Evolutionary conservation across 2,797 vertebrate genomes (phyloP), one percentile per base, ranked within the genome.

Genomic region (Gallirallus australis): DNA sequence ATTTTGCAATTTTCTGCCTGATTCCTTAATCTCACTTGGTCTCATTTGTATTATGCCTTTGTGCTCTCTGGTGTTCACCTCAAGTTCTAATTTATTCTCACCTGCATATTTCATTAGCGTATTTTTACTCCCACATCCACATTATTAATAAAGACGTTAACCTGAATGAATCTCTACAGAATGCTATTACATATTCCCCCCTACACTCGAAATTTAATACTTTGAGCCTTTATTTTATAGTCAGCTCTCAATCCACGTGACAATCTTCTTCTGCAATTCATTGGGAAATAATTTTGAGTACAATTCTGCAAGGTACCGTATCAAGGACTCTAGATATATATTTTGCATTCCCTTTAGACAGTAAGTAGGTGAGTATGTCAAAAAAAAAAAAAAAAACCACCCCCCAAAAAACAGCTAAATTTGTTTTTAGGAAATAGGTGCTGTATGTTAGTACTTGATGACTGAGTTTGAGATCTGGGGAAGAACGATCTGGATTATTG

Each of bases 111-210:
- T 97, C 94, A 94, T 97, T 97, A 96, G 88, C 1, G 5, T 95
- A 92, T 89, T 97, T 96, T 97, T 95, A 93, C 87, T 96, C 78
- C 87, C 65, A 92, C 73, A 75, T 73, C 79, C 71, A 3, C 61
- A 68, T 94, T 96, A 96, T 93, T 97, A 96, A 97, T 96, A 95
- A 95, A 97, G 93, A 97, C 3, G 2, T 95, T 97, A 92, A 96
- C 94, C 66, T 78, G 89, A 92, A 95, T 84, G 40, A 88, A 94
- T 93, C 63, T 96, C 81, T 75, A 70, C 69, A 86, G 69, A 95
- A 95, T 68, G 71, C 65, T 90, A 80, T 90, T 92, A 94, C 96
- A 92, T 57, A 95, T 92, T 95, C 35, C 66, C 17, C 47, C 40
- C 12, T 68, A 63, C 47, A 81, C 68, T 94, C 78, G 65, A 83